A percentile compares a stretch with the other conserved stretches of the same genome.
Evolutionary conservation across 2,888 invertebrate species (phyloP).

Genomic region (Brachypalpus laphriformis): DNA sequence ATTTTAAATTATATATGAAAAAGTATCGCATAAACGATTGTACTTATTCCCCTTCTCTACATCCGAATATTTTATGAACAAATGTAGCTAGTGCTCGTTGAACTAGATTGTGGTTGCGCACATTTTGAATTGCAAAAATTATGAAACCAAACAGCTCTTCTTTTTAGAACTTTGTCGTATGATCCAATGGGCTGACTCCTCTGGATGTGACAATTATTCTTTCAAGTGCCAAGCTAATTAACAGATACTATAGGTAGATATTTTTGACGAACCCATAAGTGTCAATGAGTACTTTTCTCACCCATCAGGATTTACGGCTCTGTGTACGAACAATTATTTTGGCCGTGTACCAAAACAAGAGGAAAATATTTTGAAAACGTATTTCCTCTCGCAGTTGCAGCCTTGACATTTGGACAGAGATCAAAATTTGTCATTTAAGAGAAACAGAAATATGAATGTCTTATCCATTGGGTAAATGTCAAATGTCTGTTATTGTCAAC

Average conservation of each 20-base stretch:
- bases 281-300: not conserved
- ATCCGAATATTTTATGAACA: not conserved
- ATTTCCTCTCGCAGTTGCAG: not conserved
- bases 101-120: not conserved
- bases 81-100: no score
- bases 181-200: not conserved
- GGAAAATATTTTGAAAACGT: conserved; percentile 13
- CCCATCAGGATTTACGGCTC: conserved; percentile 10
- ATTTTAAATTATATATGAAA: not conserved
- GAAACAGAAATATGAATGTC: not conserved
- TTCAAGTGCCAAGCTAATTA: conserved; percentile 13
- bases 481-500: not conserved
- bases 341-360: conserved; percentile 36
- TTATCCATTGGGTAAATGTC: not conserved
- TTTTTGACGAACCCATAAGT: conserved; percentile 16
- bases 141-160: not conserved
- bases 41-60: not conserved
- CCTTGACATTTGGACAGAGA: conserved; percentile 35
- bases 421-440: conserved; percentile 2
- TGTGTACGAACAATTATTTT: not conserved
- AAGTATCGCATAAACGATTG: not conserved
- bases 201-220: not conserved
- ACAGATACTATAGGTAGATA: not conserved
- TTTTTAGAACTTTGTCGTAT: not conserved
- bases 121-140: not conserved